These are phyloP conservation scores for Planococcus citri DNA, from an alignment of 1,140 invertebrate genomes.

Conservation along the genomic window DNA sequence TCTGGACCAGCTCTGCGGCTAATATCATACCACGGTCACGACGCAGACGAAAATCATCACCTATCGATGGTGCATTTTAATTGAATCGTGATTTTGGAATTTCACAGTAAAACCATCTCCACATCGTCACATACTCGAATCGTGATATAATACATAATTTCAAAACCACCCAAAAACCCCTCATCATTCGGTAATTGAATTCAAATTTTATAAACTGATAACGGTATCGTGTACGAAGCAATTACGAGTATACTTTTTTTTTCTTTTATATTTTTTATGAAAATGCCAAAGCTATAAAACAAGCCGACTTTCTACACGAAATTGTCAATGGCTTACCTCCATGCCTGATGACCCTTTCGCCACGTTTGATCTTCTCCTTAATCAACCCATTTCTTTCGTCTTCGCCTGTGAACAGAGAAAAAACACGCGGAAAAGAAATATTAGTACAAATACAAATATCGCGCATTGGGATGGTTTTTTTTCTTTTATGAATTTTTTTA, in stretches of 20 bases:
- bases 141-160: too few relatives aligned
- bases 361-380: slow-evolving; percentile 14
- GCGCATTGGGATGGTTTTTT: background rate
- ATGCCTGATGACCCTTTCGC: slow-evolving; percentile 4
- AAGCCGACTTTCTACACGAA: too few relatives aligned
- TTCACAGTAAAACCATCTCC: background rate
- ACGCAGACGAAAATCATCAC: background rate
- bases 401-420: background rate
- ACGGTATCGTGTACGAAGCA: too few relatives aligned
- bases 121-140: too few relatives aligned
- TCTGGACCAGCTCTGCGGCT: too few relatives aligned
- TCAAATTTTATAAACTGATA: too few relatives aligned
- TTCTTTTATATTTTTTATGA: too few relatives aligned
- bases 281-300: too few relatives aligned
- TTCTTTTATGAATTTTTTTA: background rate
- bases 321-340: slow-evolving; percentile 4
- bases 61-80: background rate
- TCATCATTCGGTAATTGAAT: too few relatives aligned
- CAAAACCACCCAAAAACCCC: too few relatives aligned
- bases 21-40: background rate
- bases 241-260: too few relatives aligned
- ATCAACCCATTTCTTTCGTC: slow-evolving; percentile 12
- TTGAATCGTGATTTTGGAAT: background rate
- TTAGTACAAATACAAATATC: too few relatives aligned
- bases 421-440: background rate